Evolutionary conservation across 2,888 invertebrate species (phyloP).

Genomic region (Tanaodytes sp.): DNA sequence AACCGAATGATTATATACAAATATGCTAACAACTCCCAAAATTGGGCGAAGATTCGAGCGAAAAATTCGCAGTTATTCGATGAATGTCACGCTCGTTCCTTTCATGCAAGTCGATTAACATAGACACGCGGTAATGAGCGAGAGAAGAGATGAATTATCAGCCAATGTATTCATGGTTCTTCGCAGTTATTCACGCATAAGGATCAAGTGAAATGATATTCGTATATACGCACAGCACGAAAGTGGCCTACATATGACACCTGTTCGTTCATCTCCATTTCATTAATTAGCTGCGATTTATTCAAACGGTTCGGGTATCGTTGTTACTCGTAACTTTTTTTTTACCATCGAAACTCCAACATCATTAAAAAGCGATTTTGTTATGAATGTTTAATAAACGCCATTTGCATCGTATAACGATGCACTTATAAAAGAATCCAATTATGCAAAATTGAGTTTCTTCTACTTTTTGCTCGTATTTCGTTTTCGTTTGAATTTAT

Average conservation of each 20-base stretch:
- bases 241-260: conserved; percentile 46
- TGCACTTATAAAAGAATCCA: conserved; percentile 7
- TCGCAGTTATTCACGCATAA: conserved; percentile 40
- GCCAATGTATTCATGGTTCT: conserved; percentile 13
- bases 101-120: neutral
- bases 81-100: too few relatives aligned
- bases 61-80: too few relatives aligned
- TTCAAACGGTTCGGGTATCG: conserved; percentile 10
- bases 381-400: conserved; percentile 11
- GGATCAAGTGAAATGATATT: conserved; percentile 49
- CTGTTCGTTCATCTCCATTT: conserved; percentile 37
- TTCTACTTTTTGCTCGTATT: neutral
- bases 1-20: too few relatives aligned
- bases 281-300: conserved; percentile 43
- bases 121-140: conserved; percentile 14
- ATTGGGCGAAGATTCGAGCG: too few relatives aligned
- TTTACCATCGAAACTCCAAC: neutral
- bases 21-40: too few relatives aligned
- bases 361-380: conserved; percentile 15
- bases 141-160: neutral
- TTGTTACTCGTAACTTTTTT: too few relatives aligned
- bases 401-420: conserved; percentile 2
- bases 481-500: too few relatives aligned
- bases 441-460: conserved; percentile 21
- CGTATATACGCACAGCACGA: conserved; percentile 19